These are phyloP conservation scores for Aphrocallistes beatrix DNA, from an alignment of 37 sponge, comb jelly and placozoan genomes.

Conservation along the genomic window DNA sequence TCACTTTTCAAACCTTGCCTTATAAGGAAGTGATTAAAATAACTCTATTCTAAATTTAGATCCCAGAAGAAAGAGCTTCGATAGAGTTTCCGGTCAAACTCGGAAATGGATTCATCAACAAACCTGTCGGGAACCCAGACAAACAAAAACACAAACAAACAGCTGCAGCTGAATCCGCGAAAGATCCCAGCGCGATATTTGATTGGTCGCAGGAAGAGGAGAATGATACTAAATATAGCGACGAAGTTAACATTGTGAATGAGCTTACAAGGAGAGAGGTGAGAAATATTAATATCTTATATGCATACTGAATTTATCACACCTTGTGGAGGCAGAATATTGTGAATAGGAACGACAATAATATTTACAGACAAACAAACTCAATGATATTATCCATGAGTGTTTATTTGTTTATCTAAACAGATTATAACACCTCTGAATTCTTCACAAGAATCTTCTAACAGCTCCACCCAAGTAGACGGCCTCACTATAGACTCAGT, in stretches of 20 bases:
- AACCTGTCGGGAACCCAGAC: constrained; percentile 8
- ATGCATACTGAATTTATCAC: too few species aligned
- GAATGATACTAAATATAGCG: not conserved
- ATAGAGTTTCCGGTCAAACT: not conserved
- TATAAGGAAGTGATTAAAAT: too few species aligned
- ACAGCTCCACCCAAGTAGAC: not conserved
- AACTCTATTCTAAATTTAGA: too few species aligned
- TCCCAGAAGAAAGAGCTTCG: not conserved
- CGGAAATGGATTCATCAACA: constrained; percentile 16
- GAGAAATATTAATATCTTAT: too few species aligned
- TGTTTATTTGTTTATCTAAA: not conserved
- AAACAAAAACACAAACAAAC: constrained; percentile 15
- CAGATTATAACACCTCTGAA: not conserved
- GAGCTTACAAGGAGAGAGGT: too few species aligned
- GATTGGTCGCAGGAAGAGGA: not conserved
- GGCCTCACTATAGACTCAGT: not conserved
- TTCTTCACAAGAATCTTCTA: not conserved
- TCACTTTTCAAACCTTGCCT: too few species aligned
- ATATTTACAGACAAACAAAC: not conserved
- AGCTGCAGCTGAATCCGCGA: not conserved
- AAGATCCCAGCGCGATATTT: not conserved
- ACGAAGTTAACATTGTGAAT: not conserved
- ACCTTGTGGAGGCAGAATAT: too few species aligned
- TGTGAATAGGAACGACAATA: not conserved
- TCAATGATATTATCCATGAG: not conserved